A percentile compares a stretch with the other conserved stretches of the same genome.
Conservation (phyloP, 2,797 vertebrate species). For the Lepus townsendii region DNA sequence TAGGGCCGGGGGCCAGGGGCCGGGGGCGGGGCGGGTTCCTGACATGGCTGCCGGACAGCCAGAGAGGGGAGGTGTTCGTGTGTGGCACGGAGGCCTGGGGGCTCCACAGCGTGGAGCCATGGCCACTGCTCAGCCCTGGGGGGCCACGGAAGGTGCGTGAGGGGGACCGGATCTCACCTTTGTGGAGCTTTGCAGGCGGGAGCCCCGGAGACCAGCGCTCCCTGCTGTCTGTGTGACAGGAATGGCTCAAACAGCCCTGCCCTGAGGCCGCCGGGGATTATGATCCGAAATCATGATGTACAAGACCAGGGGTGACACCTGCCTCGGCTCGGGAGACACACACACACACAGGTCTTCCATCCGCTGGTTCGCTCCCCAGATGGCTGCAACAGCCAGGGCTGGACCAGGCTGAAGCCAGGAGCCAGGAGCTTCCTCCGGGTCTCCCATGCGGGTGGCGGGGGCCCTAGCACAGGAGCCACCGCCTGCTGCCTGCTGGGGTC, state of each 20-base stretch:
- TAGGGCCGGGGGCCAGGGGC: accelerated
- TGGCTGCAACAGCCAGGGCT: no score
- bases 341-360: no score
- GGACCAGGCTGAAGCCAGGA: no score
- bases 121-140: background rate
- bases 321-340: background rate
- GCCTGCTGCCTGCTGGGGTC: no score
- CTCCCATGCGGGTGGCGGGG: no score
- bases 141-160: background rate
- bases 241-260: accelerated
- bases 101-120: background rate
- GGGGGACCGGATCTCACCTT: no score
- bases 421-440: no score
- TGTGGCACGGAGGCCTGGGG: background rate
- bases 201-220: background rate
- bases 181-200: background rate
- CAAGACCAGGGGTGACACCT: background rate
- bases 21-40: background rate
- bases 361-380: no score
- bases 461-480: no score
- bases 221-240: accelerated
- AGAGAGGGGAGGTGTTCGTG: background rate
- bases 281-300: background rate
- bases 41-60: background rate
- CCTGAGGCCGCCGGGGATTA: accelerated